Evolutionary conservation across 2,113 vertebrate genomes (phyloP).

Genomic region (Telmatochromis sp.): DNA sequence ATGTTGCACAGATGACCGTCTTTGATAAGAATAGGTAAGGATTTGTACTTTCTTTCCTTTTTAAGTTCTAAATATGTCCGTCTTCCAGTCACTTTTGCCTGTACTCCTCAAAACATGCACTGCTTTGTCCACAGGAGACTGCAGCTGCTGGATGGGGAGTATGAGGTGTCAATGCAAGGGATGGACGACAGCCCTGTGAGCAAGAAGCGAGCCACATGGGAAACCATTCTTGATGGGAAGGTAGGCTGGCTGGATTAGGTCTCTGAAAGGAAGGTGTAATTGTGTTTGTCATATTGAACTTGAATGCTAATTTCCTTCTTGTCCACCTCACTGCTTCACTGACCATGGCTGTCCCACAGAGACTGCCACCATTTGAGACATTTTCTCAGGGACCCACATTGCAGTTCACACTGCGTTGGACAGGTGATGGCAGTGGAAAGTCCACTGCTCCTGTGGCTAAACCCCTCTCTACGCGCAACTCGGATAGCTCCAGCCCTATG

Average conservation of each 20-base stretch:
- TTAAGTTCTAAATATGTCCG: background rate
- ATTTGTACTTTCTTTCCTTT: background rate
- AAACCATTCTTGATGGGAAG: slow-evolving; percentile 97
- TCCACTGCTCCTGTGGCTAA: slow-evolving; percentile 92
- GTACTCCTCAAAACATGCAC: background rate
- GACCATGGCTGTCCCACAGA: slow-evolving; percentile 60
- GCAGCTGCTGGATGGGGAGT: slow-evolving; percentile 95
- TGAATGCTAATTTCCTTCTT: background rate
- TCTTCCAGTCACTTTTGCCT: background rate
- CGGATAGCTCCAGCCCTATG: slow-evolving; percentile 80
- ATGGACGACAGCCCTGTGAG: slow-evolving; percentile 96
- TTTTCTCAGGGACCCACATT: slow-evolving; percentile 99
- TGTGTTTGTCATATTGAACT: background rate
- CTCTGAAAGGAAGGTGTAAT: background rate
- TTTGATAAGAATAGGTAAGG: slow-evolving; percentile 97
- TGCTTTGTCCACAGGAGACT: slow-evolving; percentile 74
- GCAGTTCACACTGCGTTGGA: slow-evolving; percentile 97
- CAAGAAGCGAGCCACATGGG: slow-evolving; percentile 98
- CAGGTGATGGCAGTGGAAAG: slow-evolving; percentile 85
- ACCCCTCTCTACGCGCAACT: slow-evolving; percentile 93
- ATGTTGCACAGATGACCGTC: slow-evolving; percentile 97
- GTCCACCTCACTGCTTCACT: background rate
- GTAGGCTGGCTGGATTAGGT: slow-evolving; percentile 49
- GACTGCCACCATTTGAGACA: slow-evolving; percentile 95
- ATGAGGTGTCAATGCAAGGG: slow-evolving; percentile 98